phyloP scores from a whole-genome alignment of 2,113 vertebrate genomes.

The Perognathus longimembris region DNA sequence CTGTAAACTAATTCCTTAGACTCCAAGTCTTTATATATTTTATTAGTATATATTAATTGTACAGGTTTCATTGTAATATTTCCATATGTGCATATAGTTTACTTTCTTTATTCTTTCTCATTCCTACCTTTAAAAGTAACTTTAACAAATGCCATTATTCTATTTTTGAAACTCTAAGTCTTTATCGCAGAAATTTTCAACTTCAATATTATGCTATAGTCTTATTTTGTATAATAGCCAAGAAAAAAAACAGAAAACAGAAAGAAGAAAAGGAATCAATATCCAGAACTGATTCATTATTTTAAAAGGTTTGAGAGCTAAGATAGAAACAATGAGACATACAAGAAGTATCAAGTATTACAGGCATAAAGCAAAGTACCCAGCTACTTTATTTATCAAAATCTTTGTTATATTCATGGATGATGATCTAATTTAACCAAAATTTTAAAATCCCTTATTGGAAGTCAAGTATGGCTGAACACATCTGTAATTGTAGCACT shows the following conservation, averaged over 20 bases:
- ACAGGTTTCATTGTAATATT: too few species aligned
- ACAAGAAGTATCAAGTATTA: background rate
- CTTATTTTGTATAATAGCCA: constrained; percentile 6
- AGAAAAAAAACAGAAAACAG: constrained; percentile 32
- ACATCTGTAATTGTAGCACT: background rate
- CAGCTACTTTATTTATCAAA: constrained; percentile 16
- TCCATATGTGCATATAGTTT: too few species aligned
- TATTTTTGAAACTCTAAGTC: background rate
- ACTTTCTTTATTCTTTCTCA: too few species aligned
- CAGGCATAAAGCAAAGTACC: background rate
- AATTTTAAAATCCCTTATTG: background rate
- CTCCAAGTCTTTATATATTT: background rate
- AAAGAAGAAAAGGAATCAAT: constrained; percentile 12
- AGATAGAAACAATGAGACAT: constrained; percentile 41
- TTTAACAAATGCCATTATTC: too few species aligned
- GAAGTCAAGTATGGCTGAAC: too few species aligned
- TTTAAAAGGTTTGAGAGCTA: constrained; percentile 16
- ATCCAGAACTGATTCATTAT: background rate
- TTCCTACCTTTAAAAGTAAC: too few species aligned
- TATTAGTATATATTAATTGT: too few species aligned
- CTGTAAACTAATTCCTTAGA: background rate
- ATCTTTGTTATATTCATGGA: background rate
- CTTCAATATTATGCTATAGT: constrained; percentile 5
- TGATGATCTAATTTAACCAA: background rate
- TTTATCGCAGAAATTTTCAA: constrained; percentile 20